phyloP scores from a whole-genome alignment of 2,888 invertebrate genomes.

The Lasius platythorax region DNA sequence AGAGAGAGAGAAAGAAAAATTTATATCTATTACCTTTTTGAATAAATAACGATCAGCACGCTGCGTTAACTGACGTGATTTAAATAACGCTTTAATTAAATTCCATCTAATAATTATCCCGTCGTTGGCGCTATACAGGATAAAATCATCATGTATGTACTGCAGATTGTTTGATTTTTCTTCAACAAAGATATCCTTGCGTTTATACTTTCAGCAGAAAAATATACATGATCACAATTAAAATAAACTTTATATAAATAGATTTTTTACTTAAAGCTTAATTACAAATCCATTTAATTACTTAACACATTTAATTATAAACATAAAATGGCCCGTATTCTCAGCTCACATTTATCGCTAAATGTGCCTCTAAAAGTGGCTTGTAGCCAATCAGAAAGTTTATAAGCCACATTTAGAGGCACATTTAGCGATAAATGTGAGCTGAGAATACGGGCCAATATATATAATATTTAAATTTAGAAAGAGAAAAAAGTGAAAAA shows the following conservation, averaged over 20 bases:
- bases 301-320: not conserved
- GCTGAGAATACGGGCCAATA: not conserved
- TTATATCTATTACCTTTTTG: not conserved
- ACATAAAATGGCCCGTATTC: not conserved
- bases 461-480: not conserved
- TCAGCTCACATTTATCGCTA: too few relatives aligned
- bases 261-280: not conserved
- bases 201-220: slow-evolving; percentile 10
- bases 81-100: slow-evolving; percentile 42
- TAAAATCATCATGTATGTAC: not conserved
- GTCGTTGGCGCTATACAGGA: not conserved
- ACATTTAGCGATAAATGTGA: too few relatives aligned
- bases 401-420: too few relatives aligned
- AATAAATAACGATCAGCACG: slow-evolving; percentile 10
- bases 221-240: not conserved
- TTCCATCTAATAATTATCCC: slow-evolving; percentile 24
- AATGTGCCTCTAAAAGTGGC: too few relatives aligned
- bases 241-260: not conserved
- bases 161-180: slow-evolving; percentile 10
- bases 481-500: not conserved
- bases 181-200: not conserved
- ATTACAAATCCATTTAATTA: not conserved
- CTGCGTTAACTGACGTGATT: slow-evolving; percentile 19
- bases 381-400: too few relatives aligned
- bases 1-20: not conserved